Percentiles rank a stretch among this genome's conserved stretches.
phyloP scores from a whole-genome alignment of 2,113 vertebrate species.

The Hippocampus comes region DNA sequence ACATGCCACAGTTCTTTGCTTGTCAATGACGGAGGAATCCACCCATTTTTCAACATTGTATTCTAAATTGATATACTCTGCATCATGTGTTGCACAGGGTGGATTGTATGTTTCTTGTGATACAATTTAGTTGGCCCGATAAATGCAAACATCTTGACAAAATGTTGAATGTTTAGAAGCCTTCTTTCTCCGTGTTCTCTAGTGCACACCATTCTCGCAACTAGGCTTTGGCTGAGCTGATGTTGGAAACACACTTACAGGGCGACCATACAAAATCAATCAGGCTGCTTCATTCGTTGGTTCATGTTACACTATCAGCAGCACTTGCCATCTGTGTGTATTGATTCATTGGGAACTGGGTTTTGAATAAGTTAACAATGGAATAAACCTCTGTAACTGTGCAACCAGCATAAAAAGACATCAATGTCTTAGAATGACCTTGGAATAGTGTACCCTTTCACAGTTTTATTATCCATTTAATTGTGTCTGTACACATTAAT shows the following conservation, averaged over 20 bases:
- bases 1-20: constrained; percentile 10
- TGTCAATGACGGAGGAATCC: constrained; percentile 1
- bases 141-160: background rate
- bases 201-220: constrained; percentile 18
- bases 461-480: background rate
- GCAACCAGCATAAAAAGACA: no score
- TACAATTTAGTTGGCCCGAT: background rate
- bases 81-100: background rate
- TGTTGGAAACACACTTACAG: constrained; percentile 57
- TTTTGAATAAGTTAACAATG: constrained; percentile 38
- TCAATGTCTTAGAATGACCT: background rate
- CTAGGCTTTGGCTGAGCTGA: constrained; percentile 16
- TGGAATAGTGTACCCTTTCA: background rate
- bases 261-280: constrained; percentile 62
- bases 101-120: background rate
- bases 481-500: background rate
- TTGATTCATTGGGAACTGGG: constrained; percentile 50
- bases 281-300: constrained; percentile 47
- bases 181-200: constrained; percentile 3
- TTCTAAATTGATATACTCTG: background rate
- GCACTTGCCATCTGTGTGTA: constrained; percentile 61
- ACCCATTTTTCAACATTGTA: background rate
- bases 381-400: constrained; percentile 24
- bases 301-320: constrained; percentile 61
- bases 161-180: background rate